A percentile compares a stretch with the other conserved stretches of the same genome.
Evolutionary conservation across 2,797 vertebrate species (phyloP).

Genomic region (Rhabdophis nuchalis): DNA sequence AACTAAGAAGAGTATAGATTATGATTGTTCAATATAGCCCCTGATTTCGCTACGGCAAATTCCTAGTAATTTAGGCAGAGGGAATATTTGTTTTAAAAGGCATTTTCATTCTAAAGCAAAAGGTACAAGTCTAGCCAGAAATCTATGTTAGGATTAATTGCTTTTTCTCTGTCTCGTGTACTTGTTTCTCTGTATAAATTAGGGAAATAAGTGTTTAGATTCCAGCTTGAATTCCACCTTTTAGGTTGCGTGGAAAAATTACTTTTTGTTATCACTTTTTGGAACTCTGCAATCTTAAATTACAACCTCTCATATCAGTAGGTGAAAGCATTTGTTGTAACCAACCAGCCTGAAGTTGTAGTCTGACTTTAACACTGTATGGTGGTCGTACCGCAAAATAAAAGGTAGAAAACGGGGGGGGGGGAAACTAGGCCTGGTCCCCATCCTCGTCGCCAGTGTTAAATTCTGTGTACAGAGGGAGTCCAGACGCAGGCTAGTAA

Average conservation of each 20-base stretch:
- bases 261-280: not conserved
- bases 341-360: not conserved
- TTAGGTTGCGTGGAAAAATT: not conserved
- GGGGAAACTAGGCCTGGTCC: no score
- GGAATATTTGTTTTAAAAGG: not conserved
- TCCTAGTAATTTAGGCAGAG: not conserved
- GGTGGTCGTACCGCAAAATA: no score
- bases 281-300: not conserved
- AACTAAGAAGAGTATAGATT: not conserved
- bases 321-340: not conserved
- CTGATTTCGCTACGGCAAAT: not conserved
- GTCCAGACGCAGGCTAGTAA: no score
- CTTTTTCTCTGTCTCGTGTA: not conserved
- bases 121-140: not conserved
- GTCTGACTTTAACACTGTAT: not conserved
- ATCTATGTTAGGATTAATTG: not conserved
- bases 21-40: not conserved
- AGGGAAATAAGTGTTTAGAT: not conserved
- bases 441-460: no score
- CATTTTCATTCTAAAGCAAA: not conserved
- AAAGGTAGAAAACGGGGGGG: no score
- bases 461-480: no score
- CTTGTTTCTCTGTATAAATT: not conserved
- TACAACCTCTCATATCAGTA: not conserved
- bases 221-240: not conserved